Evolutionary conservation across 2,888 invertebrate species (phyloP), one percentile per base, ranked within the genome.

Genomic region (Calameuta pallipes): DNA sequence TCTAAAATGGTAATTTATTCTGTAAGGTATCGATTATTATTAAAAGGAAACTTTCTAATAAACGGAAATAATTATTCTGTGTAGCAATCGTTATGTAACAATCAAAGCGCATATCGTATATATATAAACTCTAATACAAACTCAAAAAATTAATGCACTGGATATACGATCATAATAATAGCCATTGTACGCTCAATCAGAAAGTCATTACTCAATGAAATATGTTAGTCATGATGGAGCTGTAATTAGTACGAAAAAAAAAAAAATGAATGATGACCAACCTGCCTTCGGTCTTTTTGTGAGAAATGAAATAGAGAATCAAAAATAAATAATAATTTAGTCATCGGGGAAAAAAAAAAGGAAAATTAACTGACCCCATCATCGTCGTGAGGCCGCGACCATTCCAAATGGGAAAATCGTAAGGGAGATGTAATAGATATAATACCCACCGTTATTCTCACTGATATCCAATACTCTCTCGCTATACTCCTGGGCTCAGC

Each of bases 141-240:
- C 1, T 41, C 4, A 41, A 41, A 41, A 15, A 4, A 6, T 41
- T 15, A 13, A 41, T 41, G 4, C 37, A 41, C 37, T 41, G 37
- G 37, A 41, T 41, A 15, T 15, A 41, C 41, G 41, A 41, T 41
- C 15, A 41, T 41, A 41, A 41, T 74, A 78, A 83, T 83, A 86
- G 87, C 85, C 85, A 88, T 88, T 87, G 86, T 84, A 88, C 80
- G 83, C 86, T 87, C 86, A 83, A 85, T 87, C 81, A 78, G 84
- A 83, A 83, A 82, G 80, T 41, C 15, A 41, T 41, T 41, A 15
- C 41, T 41, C 4, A 41, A 41, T 41, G 4, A 41, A 41, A 15
- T 15, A 41, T 15, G 41, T 41, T 41, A 6, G 15, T 15, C 15
- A 41, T 15, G 15, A 41, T 15, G 23, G 56, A 56, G 9, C 15